These are phyloP conservation scores for Clarias batrachus DNA, from an alignment of 2,113 vertebrate genomes.

Conservation along the genomic window DNA sequence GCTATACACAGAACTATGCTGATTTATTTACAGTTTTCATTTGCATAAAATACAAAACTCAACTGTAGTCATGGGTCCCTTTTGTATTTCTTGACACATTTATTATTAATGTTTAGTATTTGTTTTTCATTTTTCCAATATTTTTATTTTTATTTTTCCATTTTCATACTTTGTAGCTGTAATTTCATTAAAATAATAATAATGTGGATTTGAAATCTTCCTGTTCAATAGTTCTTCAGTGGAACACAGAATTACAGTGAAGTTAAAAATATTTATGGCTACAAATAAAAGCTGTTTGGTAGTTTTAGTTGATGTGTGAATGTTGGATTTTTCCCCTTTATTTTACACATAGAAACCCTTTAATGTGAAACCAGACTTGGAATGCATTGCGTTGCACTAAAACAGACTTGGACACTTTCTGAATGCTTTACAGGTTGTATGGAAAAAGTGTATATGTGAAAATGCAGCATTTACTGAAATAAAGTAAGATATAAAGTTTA, in stretches of 20 bases:
- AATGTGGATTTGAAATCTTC: neutral
- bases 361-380: conserved; percentile 52
- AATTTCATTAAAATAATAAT: conserved; percentile 8
- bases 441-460: conserved; percentile 50
- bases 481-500: conserved; percentile 42
- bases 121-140: neutral
- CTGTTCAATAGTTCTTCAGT: conserved; percentile 59
- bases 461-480: conserved; percentile 45
- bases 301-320: conserved; percentile 38
- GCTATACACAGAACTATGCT: neutral
- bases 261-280: conserved; percentile 54
- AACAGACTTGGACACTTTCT: conserved; percentile 42
- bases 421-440: conserved; percentile 49
- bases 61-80: neutral
- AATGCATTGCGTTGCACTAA: conserved; percentile 50
- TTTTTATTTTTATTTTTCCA: too few relatives aligned
- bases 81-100: conserved; percentile 17
- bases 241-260: conserved; percentile 63
- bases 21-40: conserved; percentile 22
- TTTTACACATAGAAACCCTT: conserved; percentile 41
- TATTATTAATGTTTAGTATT: conserved; percentile 2
- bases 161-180: conserved; percentile 8
- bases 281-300: conserved; percentile 10
- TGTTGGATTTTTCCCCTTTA: conserved; percentile 31
- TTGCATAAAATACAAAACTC: conserved; percentile 26